These are phyloP conservation scores for Stercorarius parasiticus DNA, from an alignment of 2,113 vertebrate species.

Conservation along the genomic window DNA sequence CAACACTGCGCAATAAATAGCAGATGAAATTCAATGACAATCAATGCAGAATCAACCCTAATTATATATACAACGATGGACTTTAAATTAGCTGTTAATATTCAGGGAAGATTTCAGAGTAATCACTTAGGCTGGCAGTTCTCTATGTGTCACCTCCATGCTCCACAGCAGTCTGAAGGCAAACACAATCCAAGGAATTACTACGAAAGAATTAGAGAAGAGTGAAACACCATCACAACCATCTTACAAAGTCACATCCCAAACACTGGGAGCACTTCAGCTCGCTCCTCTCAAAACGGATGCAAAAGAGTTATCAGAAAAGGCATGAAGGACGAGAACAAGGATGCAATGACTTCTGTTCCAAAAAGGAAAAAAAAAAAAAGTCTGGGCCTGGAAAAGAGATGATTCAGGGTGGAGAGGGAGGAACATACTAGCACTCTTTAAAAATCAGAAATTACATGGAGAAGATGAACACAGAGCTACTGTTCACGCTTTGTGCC, in stretches of 20 bases:
- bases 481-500: not conserved
- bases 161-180: not conserved
- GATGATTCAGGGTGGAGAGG: not conserved
- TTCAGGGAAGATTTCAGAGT: conserved; percentile 29
- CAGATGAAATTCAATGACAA: conserved; percentile 58
- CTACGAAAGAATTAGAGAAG: not conserved
- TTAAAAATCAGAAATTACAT: not conserved
- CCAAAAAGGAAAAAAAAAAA: not conserved
- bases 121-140: conserved; percentile 18
- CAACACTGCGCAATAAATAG: conserved; percentile 26
- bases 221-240: not conserved
- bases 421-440: not conserved
- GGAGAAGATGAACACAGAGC: not conserved
- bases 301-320: not conserved
- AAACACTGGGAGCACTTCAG: not conserved
- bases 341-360: not conserved
- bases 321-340: not conserved
- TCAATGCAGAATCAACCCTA: conserved; percentile 52
- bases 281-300: not conserved
- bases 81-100: conserved; percentile 59
- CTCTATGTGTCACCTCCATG: not conserved
- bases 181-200: not conserved
- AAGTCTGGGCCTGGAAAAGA: not conserved
- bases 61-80: conserved; percentile 46
- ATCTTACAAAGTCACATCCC: not conserved